These are phyloP conservation scores for Psittacus erithacus DNA, from an alignment of 2,113 vertebrate species.

Conservation along the genomic window DNA sequence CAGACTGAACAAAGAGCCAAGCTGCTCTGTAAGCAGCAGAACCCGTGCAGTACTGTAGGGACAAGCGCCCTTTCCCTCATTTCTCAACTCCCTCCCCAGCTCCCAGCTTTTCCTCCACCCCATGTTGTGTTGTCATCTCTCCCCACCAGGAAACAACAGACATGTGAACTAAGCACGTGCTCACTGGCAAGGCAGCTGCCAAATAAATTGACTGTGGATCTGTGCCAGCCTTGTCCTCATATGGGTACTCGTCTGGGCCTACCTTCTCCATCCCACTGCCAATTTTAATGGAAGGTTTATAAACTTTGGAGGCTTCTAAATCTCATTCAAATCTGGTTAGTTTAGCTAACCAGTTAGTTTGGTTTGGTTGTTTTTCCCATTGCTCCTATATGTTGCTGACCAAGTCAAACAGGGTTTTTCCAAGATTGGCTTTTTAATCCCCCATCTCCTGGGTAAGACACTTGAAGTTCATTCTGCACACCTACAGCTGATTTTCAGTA, in stretches of 20 bases:
- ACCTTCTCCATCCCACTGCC: background rate
- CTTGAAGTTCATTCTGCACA: background rate
- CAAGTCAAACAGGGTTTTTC: background rate
- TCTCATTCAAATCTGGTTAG: background rate
- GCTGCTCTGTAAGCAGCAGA: background rate
- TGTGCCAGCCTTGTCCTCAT: background rate
- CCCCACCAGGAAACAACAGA: background rate
- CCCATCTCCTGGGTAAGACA: background rate
- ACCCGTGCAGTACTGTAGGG: background rate
- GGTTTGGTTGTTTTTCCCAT: background rate
- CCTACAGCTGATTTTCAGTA: background rate
- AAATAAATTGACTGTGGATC: background rate
- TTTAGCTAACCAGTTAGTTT: background rate
- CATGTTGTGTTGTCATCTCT: background rate
- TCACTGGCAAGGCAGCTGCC: background rate
- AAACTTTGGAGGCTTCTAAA: background rate
- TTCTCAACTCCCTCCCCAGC: background rate
- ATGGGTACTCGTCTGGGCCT: background rate
- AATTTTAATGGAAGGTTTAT: background rate
- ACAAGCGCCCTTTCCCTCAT: background rate
- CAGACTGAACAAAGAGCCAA: background rate
- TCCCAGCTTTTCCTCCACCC: background rate
- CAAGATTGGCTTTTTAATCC: accelerated
- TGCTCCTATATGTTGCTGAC: background rate
- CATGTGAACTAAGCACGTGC: background rate